A percentile compares a stretch with the other conserved stretches of the same genome.
Conservation (phyloP, 2,888 invertebrate genomes). For the Halocaridina rubra region DNA sequence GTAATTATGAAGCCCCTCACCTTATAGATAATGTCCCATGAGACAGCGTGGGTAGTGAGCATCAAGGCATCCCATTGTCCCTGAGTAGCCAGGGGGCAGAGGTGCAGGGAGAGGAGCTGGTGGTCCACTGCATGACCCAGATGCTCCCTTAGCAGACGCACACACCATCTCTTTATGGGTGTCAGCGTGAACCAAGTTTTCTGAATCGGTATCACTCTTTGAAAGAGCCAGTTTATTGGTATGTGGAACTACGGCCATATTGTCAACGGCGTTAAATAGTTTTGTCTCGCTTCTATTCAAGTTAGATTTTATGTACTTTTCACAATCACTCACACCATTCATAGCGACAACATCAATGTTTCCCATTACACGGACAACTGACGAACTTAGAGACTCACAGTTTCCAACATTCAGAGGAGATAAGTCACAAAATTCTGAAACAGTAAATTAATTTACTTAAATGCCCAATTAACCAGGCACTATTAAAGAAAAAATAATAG, state of each 20-base stretch:
- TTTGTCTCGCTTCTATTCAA: not conserved
- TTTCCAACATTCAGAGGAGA: conserved; percentile 19
- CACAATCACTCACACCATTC: conserved; percentile 4
- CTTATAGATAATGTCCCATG: conserved; percentile 45
- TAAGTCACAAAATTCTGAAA: conserved; percentile 27
- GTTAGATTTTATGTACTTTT: not conserved
- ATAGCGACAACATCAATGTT: not conserved
- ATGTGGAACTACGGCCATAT: not conserved
- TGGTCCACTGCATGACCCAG: not conserved
- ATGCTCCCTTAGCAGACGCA: not conserved
- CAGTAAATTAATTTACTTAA: conserved; percentile 28
- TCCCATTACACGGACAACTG: not conserved
- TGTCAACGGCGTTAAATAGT: not conserved
- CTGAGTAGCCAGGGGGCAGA: conserved; percentile 30
- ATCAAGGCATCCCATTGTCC: conserved; percentile 26
- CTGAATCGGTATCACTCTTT: not conserved
- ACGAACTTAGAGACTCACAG: not conserved
- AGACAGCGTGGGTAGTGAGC: conserved; percentile 42
- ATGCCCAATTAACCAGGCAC: too few relatives aligned
- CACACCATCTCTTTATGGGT: not conserved
- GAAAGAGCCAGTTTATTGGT: not conserved
- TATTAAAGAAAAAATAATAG: too few relatives aligned
- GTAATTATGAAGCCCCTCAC: conserved; percentile 25
- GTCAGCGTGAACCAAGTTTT: not conserved
- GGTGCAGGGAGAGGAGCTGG: conserved; percentile 27